Conservation (phyloP, 2,888 invertebrate genomes). For the Diarsia rubi region DNA sequence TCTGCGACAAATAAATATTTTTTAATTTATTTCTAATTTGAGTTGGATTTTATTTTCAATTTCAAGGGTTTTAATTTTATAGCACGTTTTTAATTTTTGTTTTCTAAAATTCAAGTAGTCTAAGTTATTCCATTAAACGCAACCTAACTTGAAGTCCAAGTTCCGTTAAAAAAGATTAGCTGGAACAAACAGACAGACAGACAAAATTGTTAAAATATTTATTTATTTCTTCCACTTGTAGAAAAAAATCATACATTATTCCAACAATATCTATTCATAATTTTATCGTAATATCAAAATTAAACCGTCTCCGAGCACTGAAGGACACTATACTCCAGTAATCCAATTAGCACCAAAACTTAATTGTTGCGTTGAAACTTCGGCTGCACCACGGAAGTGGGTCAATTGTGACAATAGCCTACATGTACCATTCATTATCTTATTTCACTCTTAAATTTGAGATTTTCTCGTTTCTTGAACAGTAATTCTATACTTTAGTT, state of each 20-base stretch:
- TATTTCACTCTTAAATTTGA: background rate
- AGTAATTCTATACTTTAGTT: background rate
- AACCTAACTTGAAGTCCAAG: no score
- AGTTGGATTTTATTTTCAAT: no score
- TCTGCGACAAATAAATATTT: no score
- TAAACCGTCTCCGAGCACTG: constrained; percentile 4
- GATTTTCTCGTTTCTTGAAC: background rate
- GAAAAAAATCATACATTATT: background rate
- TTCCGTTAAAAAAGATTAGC: no score
- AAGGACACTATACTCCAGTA: constrained; percentile 40
- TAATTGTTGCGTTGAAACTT: constrained; percentile 45
- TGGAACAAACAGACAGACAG: no score
- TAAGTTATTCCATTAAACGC: no score
- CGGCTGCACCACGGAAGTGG: constrained; percentile 33
- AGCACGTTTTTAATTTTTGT: no score
- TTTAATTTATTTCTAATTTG: no score
- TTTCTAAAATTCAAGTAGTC: no score
- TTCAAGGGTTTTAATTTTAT: no score
- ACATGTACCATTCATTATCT: background rate
- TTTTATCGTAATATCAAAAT: constrained; percentile 23
- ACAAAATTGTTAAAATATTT: no score
- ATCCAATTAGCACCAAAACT: constrained; percentile 52
- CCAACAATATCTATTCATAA: background rate
- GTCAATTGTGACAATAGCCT: constrained; percentile 41
- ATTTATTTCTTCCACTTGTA: background rate